These are phyloP conservation scores for Hystrix brachyura DNA, from an alignment of 2,113 vertebrate species.

Conservation along the genomic window DNA sequence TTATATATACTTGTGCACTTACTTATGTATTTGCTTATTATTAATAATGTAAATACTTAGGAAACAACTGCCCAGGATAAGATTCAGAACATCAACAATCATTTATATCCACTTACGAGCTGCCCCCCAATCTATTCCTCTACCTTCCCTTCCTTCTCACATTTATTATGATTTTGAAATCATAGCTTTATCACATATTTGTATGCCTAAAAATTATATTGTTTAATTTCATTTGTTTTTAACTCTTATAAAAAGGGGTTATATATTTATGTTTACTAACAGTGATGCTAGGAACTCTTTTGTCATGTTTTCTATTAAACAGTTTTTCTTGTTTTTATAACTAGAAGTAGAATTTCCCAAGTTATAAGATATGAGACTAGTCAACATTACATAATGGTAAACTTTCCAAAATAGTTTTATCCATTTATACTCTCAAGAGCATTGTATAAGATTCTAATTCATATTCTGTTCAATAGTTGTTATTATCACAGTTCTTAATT, in stretches of 20 bases:
- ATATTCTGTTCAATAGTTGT: not conserved
- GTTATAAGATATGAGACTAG: not conserved
- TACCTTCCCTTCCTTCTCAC: conserved; percentile 20
- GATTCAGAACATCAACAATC: conserved; percentile 36
- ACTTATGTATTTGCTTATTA: conserved; percentile 32
- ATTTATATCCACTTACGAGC: not conserved
- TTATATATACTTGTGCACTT: not conserved
- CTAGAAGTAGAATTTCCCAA: conserved; percentile 1
- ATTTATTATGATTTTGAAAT: conserved; percentile 51
- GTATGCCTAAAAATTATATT: not conserved
- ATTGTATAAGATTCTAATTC: conserved; percentile 4
- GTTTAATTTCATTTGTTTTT: conserved; percentile 39
- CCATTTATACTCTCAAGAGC: not conserved
- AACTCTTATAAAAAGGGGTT: not conserved
- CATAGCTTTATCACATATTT: not conserved
- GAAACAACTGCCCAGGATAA: not conserved
- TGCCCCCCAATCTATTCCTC: not conserved
- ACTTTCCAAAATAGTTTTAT: not conserved
- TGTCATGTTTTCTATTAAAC: not conserved
- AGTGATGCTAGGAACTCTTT: not conserved
- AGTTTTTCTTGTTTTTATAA: not conserved
- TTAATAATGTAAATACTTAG: conserved; percentile 47
- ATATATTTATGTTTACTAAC: not conserved
- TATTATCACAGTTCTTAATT: not conserved
- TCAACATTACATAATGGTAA: conserved; percentile 9